phyloP scores from a whole-genome alignment of 2,888 invertebrate species.

The Macrophya annulata region DNA sequence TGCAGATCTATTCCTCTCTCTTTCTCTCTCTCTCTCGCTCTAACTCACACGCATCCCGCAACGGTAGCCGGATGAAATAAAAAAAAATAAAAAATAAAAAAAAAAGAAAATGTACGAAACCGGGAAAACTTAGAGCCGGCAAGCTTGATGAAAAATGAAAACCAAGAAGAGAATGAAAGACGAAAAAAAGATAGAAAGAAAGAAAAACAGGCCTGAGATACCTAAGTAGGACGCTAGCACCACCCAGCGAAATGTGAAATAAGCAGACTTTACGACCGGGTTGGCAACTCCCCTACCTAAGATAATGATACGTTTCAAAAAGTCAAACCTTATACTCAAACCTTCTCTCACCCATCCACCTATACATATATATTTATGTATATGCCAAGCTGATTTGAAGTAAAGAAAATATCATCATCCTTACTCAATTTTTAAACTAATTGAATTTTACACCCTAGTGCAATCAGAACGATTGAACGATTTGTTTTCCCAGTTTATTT shows the following conservation, averaged over 20 bases:
- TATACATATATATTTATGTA: background rate
- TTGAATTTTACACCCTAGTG: background rate
- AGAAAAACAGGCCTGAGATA: conserved; percentile 14
- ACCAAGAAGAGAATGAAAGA: conserved; percentile 7
- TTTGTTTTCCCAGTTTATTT: background rate
- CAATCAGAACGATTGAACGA: background rate
- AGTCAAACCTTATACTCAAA: conserved; percentile 35
- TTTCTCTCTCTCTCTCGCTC: background rate
- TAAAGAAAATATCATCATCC: background rate
- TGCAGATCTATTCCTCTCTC: background rate
- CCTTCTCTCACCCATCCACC: background rate
- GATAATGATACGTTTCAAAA: conserved; percentile 47
- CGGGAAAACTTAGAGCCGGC: conserved; percentile 40
- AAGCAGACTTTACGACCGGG: conserved; percentile 45
- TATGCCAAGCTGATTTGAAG: background rate
- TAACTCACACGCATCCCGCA: background rate
- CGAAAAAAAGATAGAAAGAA: background rate
- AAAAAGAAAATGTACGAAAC: conserved; percentile 38
- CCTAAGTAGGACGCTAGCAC: conserved; percentile 50
- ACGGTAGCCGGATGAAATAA: conserved; percentile 35
- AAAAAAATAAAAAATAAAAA: too few relatives aligned
- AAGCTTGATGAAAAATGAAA: conserved; percentile 53
- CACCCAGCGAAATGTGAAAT: conserved; percentile 48
- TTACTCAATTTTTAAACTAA: background rate
- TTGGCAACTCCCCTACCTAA: conserved; percentile 43